Conservation (phyloP, 2,797 vertebrate species). For the Potorous gilbertii region DNA sequence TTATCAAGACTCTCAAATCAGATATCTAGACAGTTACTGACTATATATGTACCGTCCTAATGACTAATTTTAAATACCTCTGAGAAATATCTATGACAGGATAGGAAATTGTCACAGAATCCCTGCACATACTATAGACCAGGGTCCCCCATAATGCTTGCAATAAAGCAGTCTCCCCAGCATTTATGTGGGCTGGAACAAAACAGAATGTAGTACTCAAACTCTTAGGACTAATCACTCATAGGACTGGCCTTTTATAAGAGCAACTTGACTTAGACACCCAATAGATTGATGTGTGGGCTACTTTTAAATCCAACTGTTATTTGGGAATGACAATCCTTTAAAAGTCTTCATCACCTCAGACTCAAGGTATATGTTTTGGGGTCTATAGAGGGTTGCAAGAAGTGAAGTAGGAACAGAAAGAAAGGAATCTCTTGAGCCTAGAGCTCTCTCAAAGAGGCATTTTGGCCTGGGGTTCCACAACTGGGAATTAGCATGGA, state of each 20-base stretch:
- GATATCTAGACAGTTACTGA: background rate
- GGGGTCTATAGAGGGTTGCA: background rate
- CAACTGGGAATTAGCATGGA: background rate
- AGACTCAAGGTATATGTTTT: background rate
- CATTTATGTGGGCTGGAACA: background rate
- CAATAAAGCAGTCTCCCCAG: background rate
- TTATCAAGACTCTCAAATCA: background rate
- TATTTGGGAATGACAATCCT: background rate
- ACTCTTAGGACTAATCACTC: background rate
- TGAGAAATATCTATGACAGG: background rate
- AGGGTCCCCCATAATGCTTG: background rate
- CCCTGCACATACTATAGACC: background rate
- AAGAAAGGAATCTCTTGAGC: background rate
- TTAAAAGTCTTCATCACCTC: background rate
- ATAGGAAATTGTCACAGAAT: background rate
- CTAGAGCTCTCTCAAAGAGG: background rate
- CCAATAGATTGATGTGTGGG: background rate
- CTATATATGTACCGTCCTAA: background rate
- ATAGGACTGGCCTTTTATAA: background rate
- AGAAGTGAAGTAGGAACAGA: background rate
- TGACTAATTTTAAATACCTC: background rate
- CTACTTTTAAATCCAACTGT: background rate
- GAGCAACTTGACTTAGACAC: background rate
- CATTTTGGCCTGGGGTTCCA: background rate
- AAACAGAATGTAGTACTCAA: background rate